Conservation (phyloP, 2,797 vertebrate genomes). For the Cryptoprocta ferox region DNA sequence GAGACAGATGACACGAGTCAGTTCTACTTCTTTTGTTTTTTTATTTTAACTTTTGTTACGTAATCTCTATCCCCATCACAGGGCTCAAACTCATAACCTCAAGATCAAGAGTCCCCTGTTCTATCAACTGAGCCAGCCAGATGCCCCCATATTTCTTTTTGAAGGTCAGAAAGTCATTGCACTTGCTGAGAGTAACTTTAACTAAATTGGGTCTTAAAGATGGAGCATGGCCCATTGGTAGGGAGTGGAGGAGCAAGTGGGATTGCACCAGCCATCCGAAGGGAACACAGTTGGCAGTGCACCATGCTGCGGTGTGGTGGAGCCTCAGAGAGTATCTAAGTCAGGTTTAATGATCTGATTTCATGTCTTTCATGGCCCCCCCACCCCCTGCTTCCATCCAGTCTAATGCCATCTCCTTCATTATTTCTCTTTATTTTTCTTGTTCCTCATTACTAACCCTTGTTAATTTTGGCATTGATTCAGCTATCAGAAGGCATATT, state of each 20-base stretch:
- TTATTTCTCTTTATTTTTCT: constrained; percentile 17
- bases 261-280: background rate
- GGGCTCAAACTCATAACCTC: background rate
- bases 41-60: background rate
- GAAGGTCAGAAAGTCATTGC: background rate
- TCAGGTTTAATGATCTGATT: background rate
- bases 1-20: background rate
- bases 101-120: background rate
- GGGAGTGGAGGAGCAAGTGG: background rate
- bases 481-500: constrained; percentile 14
- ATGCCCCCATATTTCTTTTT: background rate
- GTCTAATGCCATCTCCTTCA: background rate
- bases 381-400: background rate
- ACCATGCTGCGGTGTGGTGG: background rate
- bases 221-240: background rate
- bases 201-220: background rate
- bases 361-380: background rate
- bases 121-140: background rate
- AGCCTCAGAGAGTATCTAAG: background rate
- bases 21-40: background rate
- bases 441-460: background rate
- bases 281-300: too few species aligned
- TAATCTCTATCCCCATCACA: background rate
- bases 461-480: background rate
- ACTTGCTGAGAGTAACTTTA: background rate